A percentile compares a stretch with the other conserved stretches of the same genome.
Evolutionary conservation across 2,797 vertebrate genomes (phyloP).

Genomic region (Taenioides sp.): DNA sequence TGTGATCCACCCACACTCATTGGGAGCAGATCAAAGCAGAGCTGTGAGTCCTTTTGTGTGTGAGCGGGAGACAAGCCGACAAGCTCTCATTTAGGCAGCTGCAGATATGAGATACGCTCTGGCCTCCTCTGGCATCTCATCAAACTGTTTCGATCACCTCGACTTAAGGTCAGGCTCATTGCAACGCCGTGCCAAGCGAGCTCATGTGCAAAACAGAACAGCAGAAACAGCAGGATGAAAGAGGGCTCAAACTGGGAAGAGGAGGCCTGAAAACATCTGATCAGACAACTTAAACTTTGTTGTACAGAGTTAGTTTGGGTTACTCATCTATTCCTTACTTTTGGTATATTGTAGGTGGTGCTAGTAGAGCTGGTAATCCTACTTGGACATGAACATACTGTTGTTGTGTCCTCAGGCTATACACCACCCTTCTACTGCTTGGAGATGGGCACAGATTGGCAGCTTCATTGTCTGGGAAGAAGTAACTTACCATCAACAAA

Average conservation of each 20-base stretch:
- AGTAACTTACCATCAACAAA: too few species aligned
- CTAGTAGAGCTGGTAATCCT: too few species aligned
- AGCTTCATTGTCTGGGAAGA: too few species aligned
- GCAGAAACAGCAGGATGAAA: not conserved
- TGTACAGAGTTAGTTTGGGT: too few species aligned
- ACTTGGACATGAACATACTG: too few species aligned
- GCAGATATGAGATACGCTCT: constrained; percentile 38
- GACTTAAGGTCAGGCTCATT: constrained; percentile 26
- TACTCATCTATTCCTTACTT: too few species aligned
- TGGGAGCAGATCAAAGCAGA: constrained; percentile 58
- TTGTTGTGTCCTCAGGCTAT: too few species aligned
- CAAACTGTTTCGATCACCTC: constrained; percentile 46
- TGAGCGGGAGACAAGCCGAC: constrained; percentile 25
- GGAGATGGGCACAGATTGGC: too few species aligned
- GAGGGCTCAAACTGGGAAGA: not conserved
- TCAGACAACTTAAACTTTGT: not conserved
- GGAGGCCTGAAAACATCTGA: not conserved
- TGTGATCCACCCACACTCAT: constrained; percentile 43
- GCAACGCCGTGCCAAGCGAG: constrained; percentile 4
- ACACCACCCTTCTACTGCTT: too few species aligned
- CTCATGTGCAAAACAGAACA: constrained; percentile 1
- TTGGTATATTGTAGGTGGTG: too few species aligned
- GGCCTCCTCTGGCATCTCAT: constrained; percentile 46
- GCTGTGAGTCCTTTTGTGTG: constrained; percentile 48
- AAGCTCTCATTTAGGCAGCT: constrained; percentile 49